Conservation (phyloP, 2,888 invertebrate species). For the Brachyopa scutellaris region DNA sequence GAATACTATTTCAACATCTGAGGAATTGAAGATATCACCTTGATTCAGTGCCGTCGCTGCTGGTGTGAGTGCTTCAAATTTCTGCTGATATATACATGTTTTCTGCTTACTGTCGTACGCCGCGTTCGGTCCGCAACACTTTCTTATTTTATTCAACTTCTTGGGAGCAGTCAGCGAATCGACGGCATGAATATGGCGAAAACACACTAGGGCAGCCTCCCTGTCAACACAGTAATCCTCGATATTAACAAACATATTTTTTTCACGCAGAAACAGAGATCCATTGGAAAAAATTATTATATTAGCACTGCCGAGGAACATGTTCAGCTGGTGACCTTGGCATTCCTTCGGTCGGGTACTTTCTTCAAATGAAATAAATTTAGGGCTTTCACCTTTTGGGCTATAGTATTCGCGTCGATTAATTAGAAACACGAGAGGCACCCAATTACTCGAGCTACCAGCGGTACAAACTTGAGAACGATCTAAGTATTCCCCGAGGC, state of each 20-base stretch:
- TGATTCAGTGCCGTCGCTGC: conserved; percentile 76
- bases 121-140: conserved; percentile 88
- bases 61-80: not conserved
- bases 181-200: conserved; percentile 78
- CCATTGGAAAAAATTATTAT: conserved; percentile 86
- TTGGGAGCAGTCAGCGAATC: conserved; percentile 69
- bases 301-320: conserved; percentile 79
- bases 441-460: conserved; percentile 82
- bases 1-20: conserved; percentile 51
- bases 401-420: conserved; percentile 80
- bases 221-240: conserved; percentile 87
- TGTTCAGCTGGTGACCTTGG: conserved; percentile 74
- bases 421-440: conserved; percentile 85
- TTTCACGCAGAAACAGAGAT: conserved; percentile 84
- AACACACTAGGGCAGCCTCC: conserved; percentile 86
- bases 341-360: conserved; percentile 78
- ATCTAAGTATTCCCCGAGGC: conserved; percentile 82
- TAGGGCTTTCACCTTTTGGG: conserved; percentile 80
- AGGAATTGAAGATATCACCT: conserved; percentile 76
- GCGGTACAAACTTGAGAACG: conserved; percentile 80
- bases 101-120: conserved; percentile 84
- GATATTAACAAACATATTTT: conserved; percentile 82
- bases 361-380: conserved; percentile 81
- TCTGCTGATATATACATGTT: conserved; percentile 80
- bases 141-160: conserved; percentile 79